Evolutionary conservation across 2,797 vertebrate species (phyloP).

Genomic region (Poeciliopsis infans): DNA sequence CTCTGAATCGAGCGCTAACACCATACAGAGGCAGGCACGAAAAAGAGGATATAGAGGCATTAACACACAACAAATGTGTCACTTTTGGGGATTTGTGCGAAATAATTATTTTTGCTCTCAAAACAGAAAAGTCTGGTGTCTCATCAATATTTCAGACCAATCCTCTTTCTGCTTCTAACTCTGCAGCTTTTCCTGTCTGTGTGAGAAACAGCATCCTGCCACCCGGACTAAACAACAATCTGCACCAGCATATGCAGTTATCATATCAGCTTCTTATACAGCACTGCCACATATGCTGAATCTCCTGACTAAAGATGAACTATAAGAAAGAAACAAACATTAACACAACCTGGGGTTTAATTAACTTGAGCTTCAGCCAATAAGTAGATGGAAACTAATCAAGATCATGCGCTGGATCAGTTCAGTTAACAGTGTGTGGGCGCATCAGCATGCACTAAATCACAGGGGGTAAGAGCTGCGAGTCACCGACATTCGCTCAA

Average conservation of each 20-base stretch:
- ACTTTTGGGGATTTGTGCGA: slow-evolving; percentile 15
- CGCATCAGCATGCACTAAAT: slow-evolving; percentile 61
- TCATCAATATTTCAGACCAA: slow-evolving; percentile 77
- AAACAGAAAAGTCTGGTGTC: slow-evolving; percentile 47
- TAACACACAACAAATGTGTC: slow-evolving; percentile 18
- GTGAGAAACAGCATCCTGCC: slow-evolving; percentile 54
- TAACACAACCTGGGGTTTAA: slow-evolving; percentile 23
- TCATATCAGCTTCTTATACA: slow-evolving; percentile 30
- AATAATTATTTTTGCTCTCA: slow-evolving; percentile 48
- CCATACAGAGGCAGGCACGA: background rate
- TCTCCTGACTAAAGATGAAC: slow-evolving; percentile 23
- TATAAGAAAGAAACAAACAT: slow-evolving; percentile 6
- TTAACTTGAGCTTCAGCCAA: slow-evolving; percentile 23
- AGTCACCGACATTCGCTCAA: slow-evolving; percentile 36
- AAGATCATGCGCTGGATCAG: slow-evolving; percentile 52
- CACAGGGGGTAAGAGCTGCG: slow-evolving; percentile 44
- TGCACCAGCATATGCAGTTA: slow-evolving; percentile 44
- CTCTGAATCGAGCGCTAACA: slow-evolving; percentile 13
- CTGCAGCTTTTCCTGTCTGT: slow-evolving; percentile 50
- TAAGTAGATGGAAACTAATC: slow-evolving; percentile 48
- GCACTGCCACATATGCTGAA: slow-evolving; percentile 17
- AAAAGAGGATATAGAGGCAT: slow-evolving; percentile 31
- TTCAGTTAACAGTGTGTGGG: slow-evolving; percentile 36
- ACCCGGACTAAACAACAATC: slow-evolving; percentile 35
- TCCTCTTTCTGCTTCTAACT: slow-evolving; percentile 63